These are phyloP conservation scores for Pampus argenteus DNA, from an alignment of 2,797 vertebrate genomes.

Conservation along the genomic window DNA sequence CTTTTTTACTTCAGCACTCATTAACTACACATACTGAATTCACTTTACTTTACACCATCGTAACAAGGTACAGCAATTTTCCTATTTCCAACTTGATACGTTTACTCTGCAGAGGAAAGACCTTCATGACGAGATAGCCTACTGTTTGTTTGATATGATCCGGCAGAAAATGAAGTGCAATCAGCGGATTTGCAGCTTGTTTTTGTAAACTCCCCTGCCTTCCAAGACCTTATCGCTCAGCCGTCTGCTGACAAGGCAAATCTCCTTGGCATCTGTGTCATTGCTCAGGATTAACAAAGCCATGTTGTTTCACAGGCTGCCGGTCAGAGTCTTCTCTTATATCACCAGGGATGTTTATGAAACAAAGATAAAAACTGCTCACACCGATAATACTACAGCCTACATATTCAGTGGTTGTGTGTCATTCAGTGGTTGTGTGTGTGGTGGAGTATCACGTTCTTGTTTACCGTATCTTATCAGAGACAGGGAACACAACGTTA, in stretches of 20 bases:
- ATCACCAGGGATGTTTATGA: no score
- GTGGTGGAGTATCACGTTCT: not conserved
- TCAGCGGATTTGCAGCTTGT: conserved; percentile 1
- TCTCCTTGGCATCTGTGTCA: not conserved
- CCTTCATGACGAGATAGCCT: not conserved
- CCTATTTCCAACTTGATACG: no score
- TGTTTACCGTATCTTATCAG: no score
- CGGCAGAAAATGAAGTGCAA: not conserved
- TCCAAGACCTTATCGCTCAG: not conserved
- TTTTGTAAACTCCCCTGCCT: not conserved
- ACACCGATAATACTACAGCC: not conserved
- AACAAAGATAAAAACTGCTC: not conserved
- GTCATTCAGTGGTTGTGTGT: not conserved
- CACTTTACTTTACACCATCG: no score
- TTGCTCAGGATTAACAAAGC: not conserved
- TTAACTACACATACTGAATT: no score
- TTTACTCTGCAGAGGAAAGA: not conserved
- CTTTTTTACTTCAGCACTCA: no score
- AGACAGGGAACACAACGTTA: no score
- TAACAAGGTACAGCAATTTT: no score
- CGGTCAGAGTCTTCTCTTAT: not conserved
- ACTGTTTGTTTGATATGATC: not conserved
- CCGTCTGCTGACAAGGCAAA: conserved; percentile 16
- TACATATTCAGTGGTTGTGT: not conserved
- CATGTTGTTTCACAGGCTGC: not conserved